Evolutionary conservation across 1,140 invertebrate species (phyloP), one percentile per base, ranked within the genome.

Genomic region (Brachionus koreanus): DNA sequence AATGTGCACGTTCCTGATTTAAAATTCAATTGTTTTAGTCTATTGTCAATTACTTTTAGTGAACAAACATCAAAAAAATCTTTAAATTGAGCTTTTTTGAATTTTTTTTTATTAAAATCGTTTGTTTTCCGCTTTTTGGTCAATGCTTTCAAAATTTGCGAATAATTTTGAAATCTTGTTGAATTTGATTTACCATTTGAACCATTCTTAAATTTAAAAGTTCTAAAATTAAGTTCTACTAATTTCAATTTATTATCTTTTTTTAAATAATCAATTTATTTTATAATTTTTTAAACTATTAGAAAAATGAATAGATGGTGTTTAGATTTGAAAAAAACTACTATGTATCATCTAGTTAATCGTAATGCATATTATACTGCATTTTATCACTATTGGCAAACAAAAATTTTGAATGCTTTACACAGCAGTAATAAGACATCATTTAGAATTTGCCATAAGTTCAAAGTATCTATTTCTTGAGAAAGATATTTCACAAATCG

Each of bases 71-170:
- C 69, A 25, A 74, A 43, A 46, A 46, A 74, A 23, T 74, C 69
- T 46, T 74, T 74, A 25, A 74, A 74, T 46, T 74, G 69, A n/a
- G 69, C 69, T 74, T 74, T 74, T 74, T 74, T 74, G 19, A 74
- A 74, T 74, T 74, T 74, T 46, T 74, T 74, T 39, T 74, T 74
- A 16, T 74, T 74, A 23, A 46, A 46, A 35, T 74, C 69, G 33
- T 3, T 74, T 43, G 39, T 74, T 74, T 74, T 74, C 0, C 69
- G 16, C 10, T 74, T 74, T n/a, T 74, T 74, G 9, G 69, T 74
- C 23, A 74, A 46, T 2, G 69, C 69, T 74, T 74, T 74, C 10
- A 74, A 46, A 29, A 74, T 46, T 74, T 74, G 69, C 1, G 69
- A 46, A 46, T 74, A 46, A 46, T 74, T 74, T 74, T 74, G 69